phyloP scores from a whole-genome alignment of 2,113 vertebrate genomes.

The Saguinus midas region DNA sequence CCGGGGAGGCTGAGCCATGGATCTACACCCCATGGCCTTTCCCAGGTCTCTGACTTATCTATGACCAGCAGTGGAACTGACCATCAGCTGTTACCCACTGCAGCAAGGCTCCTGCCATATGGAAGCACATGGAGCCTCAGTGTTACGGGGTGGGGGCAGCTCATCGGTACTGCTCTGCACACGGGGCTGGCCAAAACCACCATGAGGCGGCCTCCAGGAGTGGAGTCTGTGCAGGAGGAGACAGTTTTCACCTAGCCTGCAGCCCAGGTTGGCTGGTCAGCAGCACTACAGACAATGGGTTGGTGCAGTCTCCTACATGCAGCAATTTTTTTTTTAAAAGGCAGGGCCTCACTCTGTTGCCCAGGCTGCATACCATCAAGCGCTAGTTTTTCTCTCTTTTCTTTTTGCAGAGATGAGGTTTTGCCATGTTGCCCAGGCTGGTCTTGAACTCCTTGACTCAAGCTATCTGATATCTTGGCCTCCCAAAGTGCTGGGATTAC shows the following conservation, averaged over 20 bases:
- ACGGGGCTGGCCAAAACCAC: not conserved
- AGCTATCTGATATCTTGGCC: too few relatives aligned
- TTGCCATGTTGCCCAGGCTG: too few relatives aligned
- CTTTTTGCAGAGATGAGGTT: too few relatives aligned
- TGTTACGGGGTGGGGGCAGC: not conserved
- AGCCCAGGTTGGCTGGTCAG: not conserved
- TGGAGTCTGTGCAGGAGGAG: not conserved
- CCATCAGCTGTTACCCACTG: rapidly evolving
- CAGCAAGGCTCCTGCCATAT: not conserved
- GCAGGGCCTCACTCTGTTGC: too few relatives aligned
- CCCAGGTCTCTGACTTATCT: not conserved
- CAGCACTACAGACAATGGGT: not conserved
- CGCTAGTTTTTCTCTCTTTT: too few relatives aligned
- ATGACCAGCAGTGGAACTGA: too few relatives aligned
- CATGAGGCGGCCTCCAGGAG: not conserved
- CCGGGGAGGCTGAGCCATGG: not conserved
- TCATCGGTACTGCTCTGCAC: rapidly evolving
- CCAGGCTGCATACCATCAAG: too few relatives aligned
- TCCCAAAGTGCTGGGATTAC: too few relatives aligned
- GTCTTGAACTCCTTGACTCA: too few relatives aligned
- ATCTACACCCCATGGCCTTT: rapidly evolving
- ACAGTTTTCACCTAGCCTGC: not conserved
- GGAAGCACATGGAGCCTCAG: not conserved
- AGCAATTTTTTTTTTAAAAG: too few relatives aligned
- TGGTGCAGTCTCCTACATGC: not conserved